A percentile compares a stretch with the other conserved stretches of the same genome.
Conservation (phyloP, 2,113 vertebrate genomes). For the Sardina pilchardus region DNA sequence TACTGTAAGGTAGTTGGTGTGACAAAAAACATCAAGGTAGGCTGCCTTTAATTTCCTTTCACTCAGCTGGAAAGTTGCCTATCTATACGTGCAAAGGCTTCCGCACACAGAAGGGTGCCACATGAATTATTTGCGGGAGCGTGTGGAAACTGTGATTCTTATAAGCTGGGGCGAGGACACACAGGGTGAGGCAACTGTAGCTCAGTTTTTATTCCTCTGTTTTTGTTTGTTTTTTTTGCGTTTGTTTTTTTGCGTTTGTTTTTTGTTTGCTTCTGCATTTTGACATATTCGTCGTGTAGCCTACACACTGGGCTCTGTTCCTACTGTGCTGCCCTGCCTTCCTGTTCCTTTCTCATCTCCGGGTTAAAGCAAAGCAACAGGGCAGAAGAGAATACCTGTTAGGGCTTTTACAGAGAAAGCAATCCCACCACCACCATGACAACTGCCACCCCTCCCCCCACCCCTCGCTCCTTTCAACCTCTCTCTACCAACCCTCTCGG, state of each 20-base stretch:
- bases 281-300: not conserved
- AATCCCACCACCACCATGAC: not conserved
- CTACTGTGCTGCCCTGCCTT: not conserved
- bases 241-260: too few relatives aligned
- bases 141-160: not conserved
- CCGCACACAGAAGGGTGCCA: not conserved
- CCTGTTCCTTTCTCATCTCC: not conserved
- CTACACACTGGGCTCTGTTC: not conserved
- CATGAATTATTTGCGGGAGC: slow-evolving; percentile 8
- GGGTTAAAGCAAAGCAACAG: not conserved
- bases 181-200: not conserved
- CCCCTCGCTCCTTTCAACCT: not conserved
- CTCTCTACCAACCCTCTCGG: slow-evolving; percentile 33
- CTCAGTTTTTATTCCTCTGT: not conserved
- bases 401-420: not conserved
- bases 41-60: slow-evolving; percentile 32
- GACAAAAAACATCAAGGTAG: slow-evolving; percentile 22
- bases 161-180: not conserved
- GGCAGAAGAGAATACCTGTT: not conserved
- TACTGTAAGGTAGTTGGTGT: slow-evolving; percentile 16
- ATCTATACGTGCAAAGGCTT: slow-evolving; percentile 33
- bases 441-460: not conserved
- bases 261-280: not conserved
- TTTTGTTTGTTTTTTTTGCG: not conserved
- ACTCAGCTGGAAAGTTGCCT: slow-evolving; percentile 20